A percentile compares a stretch with the other conserved stretches of the same genome.
Evolutionary conservation across 2,797 vertebrate species (phyloP).

Genomic region (Peromyscus melanophrys): DNA sequence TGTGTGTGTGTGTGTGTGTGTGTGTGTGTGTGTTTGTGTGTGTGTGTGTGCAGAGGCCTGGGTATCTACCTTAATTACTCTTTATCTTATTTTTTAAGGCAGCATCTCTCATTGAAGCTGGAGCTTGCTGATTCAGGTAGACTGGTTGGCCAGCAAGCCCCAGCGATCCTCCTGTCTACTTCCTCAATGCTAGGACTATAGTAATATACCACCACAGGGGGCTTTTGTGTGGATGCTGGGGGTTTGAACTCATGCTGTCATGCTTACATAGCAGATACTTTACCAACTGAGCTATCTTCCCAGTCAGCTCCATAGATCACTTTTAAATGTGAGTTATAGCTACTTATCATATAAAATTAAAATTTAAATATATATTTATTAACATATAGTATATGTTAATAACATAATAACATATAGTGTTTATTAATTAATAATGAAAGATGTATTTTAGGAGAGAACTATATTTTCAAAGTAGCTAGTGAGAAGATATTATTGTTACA

Average conservation of each 20-base stretch:
- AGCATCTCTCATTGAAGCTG: background rate
- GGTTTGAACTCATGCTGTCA: background rate
- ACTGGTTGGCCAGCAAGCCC: background rate
- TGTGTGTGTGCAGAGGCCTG: background rate
- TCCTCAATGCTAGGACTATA: background rate
- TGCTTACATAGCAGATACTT: background rate
- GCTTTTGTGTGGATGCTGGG: background rate
- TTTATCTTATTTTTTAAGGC: background rate
- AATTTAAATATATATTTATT: background rate
- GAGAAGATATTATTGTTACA: background rate
- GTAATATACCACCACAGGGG: background rate
- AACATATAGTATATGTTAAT: background rate
- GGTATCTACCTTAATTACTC: background rate
- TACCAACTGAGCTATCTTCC: background rate
- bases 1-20: background rate
- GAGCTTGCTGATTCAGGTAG: background rate
- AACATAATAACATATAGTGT: background rate
- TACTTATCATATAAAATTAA: background rate
- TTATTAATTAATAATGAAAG: background rate
- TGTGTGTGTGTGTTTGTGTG: background rate
- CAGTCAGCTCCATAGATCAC: background rate
- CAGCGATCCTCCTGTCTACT: background rate
- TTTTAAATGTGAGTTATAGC: background rate
- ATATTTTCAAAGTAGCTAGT: conserved; percentile 1
- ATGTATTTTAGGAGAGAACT: background rate